Evolutionary conservation across 2,113 vertebrate genomes (phyloP).

Genomic region (Dipodomys ordii): DNA sequence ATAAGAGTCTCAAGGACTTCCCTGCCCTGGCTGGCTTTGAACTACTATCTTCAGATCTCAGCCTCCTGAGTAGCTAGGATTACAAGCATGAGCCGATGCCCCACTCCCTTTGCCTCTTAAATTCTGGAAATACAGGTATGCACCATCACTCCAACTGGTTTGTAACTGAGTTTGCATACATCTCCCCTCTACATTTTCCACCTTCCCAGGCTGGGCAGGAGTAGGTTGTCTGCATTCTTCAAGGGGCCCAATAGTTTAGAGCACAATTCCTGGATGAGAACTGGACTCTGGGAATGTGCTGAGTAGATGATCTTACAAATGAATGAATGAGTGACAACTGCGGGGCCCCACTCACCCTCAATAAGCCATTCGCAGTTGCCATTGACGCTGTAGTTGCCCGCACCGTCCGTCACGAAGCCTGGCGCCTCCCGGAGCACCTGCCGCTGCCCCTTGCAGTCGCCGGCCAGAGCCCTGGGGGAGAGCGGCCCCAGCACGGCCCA

Average conservation of each 20-base stretch:
- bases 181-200: background rate
- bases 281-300: background rate
- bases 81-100: too few species aligned
- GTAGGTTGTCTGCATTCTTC: background rate
- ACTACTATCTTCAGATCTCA: too few species aligned
- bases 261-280: background rate
- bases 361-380: slow-evolving; percentile 98
- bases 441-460: slow-evolving; percentile 94
- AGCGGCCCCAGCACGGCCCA: slow-evolving; percentile 81
- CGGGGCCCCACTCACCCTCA: slow-evolving; percentile 88
- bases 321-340: slow-evolving; percentile 53
- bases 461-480: slow-evolving; percentile 81
- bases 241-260: background rate
- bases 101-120: too few species aligned
- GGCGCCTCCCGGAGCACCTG: slow-evolving; percentile 91
- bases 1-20: too few species aligned
- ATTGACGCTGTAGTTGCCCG: slow-evolving; percentile 96
- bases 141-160: background rate
- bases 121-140: too few species aligned
- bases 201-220: background rate
- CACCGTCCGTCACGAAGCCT: slow-evolving; percentile 94
- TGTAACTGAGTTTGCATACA: background rate
- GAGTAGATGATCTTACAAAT: slow-evolving; percentile 15
- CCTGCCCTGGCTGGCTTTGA: too few species aligned
- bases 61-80: too few species aligned